phyloP scores from a whole-genome alignment of 2,113 vertebrate species.

The Notarius quadriscutis region DNA sequence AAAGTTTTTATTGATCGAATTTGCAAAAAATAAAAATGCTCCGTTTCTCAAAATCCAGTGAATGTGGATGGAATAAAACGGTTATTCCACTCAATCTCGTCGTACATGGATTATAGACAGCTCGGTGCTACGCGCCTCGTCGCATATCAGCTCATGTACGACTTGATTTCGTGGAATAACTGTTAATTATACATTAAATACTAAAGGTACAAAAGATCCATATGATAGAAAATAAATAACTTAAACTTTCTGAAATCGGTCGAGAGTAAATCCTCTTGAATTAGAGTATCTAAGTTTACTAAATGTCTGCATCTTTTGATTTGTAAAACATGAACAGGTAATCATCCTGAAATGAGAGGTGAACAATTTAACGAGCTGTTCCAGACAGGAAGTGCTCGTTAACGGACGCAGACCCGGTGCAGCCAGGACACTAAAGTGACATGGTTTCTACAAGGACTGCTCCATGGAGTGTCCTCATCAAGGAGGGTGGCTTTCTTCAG shows the following conservation, averaged over 20 bases:
- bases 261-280: background rate
- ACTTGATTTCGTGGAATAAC: no score
- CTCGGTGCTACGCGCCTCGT: no score
- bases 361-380: conserved; percentile 51
- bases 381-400: conserved; percentile 54
- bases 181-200: background rate
- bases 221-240: no score
- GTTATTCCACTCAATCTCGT: no score
- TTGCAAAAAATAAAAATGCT: no score
- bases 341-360: background rate
- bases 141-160: no score
- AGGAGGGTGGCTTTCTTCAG: conserved; percentile 12
- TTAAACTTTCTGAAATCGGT: background rate
- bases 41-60: no score
- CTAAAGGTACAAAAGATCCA: background rate
- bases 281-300: background rate
- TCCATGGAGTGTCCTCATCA: conserved; percentile 20
- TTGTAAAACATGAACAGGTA: background rate
- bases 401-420: conserved; percentile 53
- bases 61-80: no score
- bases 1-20: no score
- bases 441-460: conserved; percentile 30
- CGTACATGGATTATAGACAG: no score
- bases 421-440: conserved; percentile 34
- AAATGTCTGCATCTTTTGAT: background rate